Evolutionary conservation across 2,888 invertebrate genomes (phyloP), one percentile per base, ranked within the genome.

Genomic region (Drosophila melanocephala): DNA sequence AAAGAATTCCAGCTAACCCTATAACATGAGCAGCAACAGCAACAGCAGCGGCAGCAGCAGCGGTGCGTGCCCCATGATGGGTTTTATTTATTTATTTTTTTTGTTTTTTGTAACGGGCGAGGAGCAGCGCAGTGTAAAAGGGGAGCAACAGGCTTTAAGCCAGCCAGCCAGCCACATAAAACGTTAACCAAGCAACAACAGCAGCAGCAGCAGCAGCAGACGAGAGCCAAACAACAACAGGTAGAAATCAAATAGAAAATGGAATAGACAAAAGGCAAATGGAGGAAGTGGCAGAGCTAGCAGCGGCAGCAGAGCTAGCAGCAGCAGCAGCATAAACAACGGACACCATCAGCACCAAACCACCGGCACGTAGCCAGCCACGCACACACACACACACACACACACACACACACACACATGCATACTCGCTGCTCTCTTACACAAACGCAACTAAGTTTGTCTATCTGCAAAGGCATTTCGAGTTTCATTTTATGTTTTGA

Each of bases 401-500:
- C 37, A 62, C 64, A 74, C n/a, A 68, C 28, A 30, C 47, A 51
- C 56, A 39, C 35, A 37, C 37, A 62, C 64, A 74, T 19, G 37
- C 60, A 66, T 63, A 71, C 58, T 70, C 33, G 52, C 50, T 53
- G 60, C 59, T 55, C 73, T 55, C 64, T 63, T 60, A 66, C 71
- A 75, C 75, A 73, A 70, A 75, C 74, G 71, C 75, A 80, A 77
- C 85, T 77, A 81, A 77, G 81, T 81, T 84, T 86, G 90, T 86
- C 87, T 89, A 89, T 90, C 86, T 86, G 89, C 82, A 83, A 84
- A 90, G 86, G 90, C 89, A 90, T 89, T 90, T 86, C 87, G 86
- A 86, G 91, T 89, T 89, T 90, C 91, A 82, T 88, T 90, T 91
- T 91, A 85, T 87, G 84, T 89, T 91, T 87, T 92, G 92, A 92